Conservation (phyloP, 2,888 invertebrate species). For the Agonopterix arenella region DNA sequence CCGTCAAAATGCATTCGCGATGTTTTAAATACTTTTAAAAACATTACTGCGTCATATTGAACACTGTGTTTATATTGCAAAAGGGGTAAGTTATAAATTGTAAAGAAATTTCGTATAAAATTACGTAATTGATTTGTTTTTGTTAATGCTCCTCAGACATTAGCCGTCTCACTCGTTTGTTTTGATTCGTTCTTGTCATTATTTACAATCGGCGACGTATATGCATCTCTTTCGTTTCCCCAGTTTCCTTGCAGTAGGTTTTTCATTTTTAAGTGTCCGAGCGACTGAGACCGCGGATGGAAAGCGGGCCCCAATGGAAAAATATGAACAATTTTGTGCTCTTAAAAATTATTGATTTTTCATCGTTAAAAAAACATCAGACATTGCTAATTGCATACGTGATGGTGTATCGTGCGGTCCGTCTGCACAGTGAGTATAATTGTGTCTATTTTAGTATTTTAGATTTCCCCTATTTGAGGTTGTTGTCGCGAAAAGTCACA, state of each 20-base stretch:
- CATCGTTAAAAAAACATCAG: conserved; percentile 61
- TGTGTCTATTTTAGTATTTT: conserved; percentile 49
- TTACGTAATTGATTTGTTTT: conserved; percentile 54
- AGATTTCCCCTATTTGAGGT: conserved; percentile 46
- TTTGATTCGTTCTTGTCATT: conserved; percentile 66
- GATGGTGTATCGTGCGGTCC: conserved; percentile 41
- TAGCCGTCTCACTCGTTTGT: conserved; percentile 60
- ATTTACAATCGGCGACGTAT: conserved; percentile 66
- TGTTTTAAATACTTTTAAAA: conserved; percentile 37
- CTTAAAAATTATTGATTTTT: conserved; percentile 75
- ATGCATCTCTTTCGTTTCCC: conserved; percentile 57
- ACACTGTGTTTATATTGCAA: conserved; percentile 14
- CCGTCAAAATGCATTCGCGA: conserved; percentile 57
- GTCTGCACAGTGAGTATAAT: conserved; percentile 41
- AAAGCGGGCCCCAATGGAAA: conserved; percentile 59
- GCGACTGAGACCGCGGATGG: conserved; percentile 51
- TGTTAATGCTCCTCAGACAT: conserved; percentile 31
- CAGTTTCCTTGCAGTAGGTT: conserved; percentile 66
- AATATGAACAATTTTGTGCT: conserved; percentile 68
- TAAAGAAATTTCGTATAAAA: conserved; percentile 6
- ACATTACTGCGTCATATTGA: conserved; percentile 16
- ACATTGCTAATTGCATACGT: conserved; percentile 57
- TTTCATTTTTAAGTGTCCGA: conserved; percentile 69
- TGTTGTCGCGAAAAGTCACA: conserved; percentile 58
- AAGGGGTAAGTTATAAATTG: conserved; percentile 20